Conservation (phyloP, 2,888 invertebrate species). For the Osmoderma eremita region DNA sequence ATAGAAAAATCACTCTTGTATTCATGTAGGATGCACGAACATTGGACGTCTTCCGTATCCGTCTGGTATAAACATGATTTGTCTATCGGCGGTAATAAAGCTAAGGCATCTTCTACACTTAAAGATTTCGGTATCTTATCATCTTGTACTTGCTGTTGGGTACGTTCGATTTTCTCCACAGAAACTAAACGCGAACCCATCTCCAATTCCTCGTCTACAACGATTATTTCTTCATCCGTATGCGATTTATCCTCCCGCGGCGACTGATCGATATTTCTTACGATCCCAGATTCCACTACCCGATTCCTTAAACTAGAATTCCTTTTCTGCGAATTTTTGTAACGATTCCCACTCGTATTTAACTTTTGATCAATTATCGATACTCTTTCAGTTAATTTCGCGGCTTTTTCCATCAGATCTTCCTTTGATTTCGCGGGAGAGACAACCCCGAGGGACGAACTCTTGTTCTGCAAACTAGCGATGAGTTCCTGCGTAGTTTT, state of each 20-base stretch:
- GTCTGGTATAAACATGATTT: constrained; percentile 45
- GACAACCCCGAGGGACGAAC: constrained; percentile 17
- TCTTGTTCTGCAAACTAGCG: constrained; percentile 73
- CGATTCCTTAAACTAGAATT: constrained; percentile 42
- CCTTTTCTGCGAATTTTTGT: constrained; percentile 56
- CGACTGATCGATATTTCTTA: constrained; percentile 55
- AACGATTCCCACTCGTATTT: constrained; percentile 59
- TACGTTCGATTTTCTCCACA: constrained; percentile 5
- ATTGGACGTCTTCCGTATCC: constrained; percentile 47
- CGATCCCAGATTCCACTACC: constrained; percentile 59
- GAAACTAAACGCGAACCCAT: not conserved
- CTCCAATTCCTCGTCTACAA: constrained; percentile 50
- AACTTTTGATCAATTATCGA: constrained; percentile 60
- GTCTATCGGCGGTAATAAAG: constrained; percentile 75
- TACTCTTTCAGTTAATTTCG: constrained; percentile 61
- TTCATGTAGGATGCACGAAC: constrained; percentile 57
- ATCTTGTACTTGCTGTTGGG: constrained; percentile 17
- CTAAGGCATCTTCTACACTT: constrained; percentile 71
- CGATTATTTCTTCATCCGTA: constrained; percentile 49
- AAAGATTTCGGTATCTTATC: constrained; percentile 55
- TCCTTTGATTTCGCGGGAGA: constrained; percentile 54
- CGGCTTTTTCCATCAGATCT: constrained; percentile 61
- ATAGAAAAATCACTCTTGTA: constrained; percentile 56
- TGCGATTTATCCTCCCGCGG: constrained; percentile 39
- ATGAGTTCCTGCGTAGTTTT: constrained; percentile 85